Evolutionary conservation across 1,140 invertebrate genomes (phyloP), one percentile per base, ranked within the genome.

Genomic region (Sycophaga agraensis): DNA sequence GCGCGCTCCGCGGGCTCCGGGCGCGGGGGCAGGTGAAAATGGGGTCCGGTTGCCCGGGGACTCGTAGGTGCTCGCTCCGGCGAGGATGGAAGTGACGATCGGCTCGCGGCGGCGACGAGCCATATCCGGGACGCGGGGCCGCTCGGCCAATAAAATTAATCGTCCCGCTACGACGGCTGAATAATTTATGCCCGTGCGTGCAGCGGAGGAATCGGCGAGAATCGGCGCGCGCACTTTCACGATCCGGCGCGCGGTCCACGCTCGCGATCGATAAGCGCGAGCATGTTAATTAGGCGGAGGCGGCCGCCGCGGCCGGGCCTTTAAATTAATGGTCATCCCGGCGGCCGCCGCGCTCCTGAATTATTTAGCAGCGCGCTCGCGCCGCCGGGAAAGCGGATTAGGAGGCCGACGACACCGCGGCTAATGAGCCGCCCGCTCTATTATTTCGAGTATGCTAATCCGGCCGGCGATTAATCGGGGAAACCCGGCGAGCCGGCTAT

Each of bases 71-170:
- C 22, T n/a, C 8, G n/a, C 22, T 46, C 2, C 3, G 4, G 22
- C n/a, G n/a, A n/a, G n/a, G n/a, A n/a, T n/a, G n/a, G n/a, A n/a
- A n/a, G n/a, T n/a, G n/a, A n/a, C n/a, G n/a, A n/a, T n/a, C n/a
- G n/a, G n/a, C n/a, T n/a, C n/a, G n/a, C n/a, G n/a, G n/a, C n/a
- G n/a, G n/a, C 5, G 28, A 71, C 74, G 70, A 73, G 71, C 69
- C 73, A 72, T 74, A 76, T 75, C 72, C 74, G 72, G 73, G 70
- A 73, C 28, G 28, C 28, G 28, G 28, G 28, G 11, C 28, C 4
- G 28, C 11, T 11, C 28, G 28, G 64, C 67, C 73, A 76, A 76
- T 76, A 75, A 78, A 78, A 76, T 78, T 76, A 76, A 78, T 75
- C 68, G 21, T n/a, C 68, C 9, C 67, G 68, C 66, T 69, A 71